These are phyloP conservation scores for Cheilosia grossa DNA, from an alignment of 2,888 invertebrate species.

Conservation along the genomic window DNA sequence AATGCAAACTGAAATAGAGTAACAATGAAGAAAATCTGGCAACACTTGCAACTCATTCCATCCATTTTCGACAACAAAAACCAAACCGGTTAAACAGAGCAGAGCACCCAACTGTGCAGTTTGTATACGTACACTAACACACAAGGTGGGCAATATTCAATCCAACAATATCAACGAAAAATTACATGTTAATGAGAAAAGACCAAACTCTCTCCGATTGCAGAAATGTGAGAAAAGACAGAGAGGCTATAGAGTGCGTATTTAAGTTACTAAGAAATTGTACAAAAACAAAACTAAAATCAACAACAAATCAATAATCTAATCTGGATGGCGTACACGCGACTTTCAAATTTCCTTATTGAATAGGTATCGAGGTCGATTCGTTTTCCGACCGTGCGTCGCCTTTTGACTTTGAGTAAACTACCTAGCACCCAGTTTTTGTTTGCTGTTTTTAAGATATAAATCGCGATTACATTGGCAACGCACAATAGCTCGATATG, in stretches of 20 bases:
- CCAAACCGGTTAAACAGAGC: conserved; percentile 65
- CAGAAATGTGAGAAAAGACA: neutral
- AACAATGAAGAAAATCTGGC: conserved; percentile 16
- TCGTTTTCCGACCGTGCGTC: conserved; percentile 33
- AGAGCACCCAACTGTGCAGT: conserved; percentile 61
- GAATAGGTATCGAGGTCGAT: conserved; percentile 48
- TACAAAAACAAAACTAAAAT: conserved; percentile 25
- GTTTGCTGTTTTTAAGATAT: conserved; percentile 18
- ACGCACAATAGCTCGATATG: conserved; percentile 13
- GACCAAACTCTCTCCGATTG: conserved; percentile 38
- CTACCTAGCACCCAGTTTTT: conserved; percentile 9
- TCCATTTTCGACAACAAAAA: conserved; percentile 16
- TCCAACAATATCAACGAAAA: conserved; percentile 3
- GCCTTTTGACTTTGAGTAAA: neutral
- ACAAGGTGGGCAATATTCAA: conserved; percentile 21
- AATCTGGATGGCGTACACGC: conserved; percentile 54
- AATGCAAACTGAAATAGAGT: too few species aligned
- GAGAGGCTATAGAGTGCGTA: conserved; percentile 5
- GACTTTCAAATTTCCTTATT: conserved; percentile 61
- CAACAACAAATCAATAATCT: conserved; percentile 25
- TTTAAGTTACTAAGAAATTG: conserved; percentile 20
- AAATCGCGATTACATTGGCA: conserved; percentile 38
- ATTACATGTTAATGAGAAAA: conserved; percentile 21
- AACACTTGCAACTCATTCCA: conserved; percentile 23
- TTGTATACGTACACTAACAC: neutral